Conservation (phyloP, 1,140 invertebrate species). For the Lepidurus arcticus region DNA sequence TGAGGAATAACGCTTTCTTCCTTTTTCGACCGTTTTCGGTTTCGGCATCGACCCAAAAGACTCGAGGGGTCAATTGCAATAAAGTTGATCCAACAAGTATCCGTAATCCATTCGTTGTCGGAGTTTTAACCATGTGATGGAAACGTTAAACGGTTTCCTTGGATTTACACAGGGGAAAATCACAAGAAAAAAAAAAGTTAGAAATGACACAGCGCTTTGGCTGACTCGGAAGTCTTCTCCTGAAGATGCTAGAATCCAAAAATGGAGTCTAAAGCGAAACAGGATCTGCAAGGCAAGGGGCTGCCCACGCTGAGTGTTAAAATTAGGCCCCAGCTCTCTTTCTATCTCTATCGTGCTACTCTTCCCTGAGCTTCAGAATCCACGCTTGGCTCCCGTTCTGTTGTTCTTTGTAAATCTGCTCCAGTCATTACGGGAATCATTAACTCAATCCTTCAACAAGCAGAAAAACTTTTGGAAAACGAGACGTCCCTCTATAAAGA, state of each 20-base stretch:
- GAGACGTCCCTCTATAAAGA: no score
- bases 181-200: background rate
- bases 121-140: no score
- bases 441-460: background rate
- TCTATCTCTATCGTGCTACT: background rate
- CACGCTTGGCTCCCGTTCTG: background rate
- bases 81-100: background rate
- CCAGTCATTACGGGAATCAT: conserved; percentile 7
- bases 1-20: background rate
- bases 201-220: background rate
- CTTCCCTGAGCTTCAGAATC: background rate
- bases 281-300: background rate
- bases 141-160: no score
- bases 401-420: background rate
- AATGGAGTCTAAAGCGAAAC: background rate
- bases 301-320: conserved; percentile 5
- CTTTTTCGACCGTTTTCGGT: background rate
- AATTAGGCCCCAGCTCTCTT: conserved; percentile 16
- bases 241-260: conserved; percentile 16
- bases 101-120: background rate
- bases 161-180: background rate
- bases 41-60: background rate
- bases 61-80: background rate
- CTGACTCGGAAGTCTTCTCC: background rate
- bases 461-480: no score